phyloP scores from a whole-genome alignment of 2,797 vertebrate species.

The Crocidura indochinensis region DNA sequence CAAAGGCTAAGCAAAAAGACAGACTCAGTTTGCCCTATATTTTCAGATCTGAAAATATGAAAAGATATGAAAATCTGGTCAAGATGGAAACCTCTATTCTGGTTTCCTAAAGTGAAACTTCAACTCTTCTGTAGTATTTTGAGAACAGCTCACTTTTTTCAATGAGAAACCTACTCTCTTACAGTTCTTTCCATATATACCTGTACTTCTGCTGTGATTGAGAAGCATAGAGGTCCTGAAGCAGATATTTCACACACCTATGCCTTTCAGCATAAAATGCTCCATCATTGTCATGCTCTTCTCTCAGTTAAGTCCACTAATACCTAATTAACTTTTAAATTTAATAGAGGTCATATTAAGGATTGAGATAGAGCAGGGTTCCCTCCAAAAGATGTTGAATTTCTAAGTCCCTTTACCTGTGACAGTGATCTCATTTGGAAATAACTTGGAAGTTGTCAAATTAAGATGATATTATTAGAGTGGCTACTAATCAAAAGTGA shows the following conservation, averaged over 20 bases:
- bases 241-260: not conserved
- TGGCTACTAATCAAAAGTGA: not conserved
- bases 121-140: not conserved
- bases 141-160: not conserved
- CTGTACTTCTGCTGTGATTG: not conserved
- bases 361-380: not conserved
- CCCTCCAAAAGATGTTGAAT: not conserved
- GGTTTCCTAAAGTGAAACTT: not conserved
- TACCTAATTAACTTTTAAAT: conserved; percentile 5
- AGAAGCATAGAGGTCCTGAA: not conserved
- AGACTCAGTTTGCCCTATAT: not conserved
- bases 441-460: conserved; percentile 20
- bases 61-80: not conserved
- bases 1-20: not conserved
- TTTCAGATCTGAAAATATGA: not conserved
- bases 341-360: not conserved
- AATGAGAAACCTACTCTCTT: not conserved
- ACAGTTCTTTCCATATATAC: not conserved
- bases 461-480: not conserved
- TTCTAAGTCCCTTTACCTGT: not conserved
- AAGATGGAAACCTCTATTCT: not conserved
- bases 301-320: conserved; percentile 3
- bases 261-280: not conserved
- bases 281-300: not conserved
- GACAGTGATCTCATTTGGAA: conserved; percentile 41